These are phyloP conservation scores for Lomographa bimaculata DNA, from an alignment of 2,888 invertebrate genomes.

Conservation along the genomic window DNA sequence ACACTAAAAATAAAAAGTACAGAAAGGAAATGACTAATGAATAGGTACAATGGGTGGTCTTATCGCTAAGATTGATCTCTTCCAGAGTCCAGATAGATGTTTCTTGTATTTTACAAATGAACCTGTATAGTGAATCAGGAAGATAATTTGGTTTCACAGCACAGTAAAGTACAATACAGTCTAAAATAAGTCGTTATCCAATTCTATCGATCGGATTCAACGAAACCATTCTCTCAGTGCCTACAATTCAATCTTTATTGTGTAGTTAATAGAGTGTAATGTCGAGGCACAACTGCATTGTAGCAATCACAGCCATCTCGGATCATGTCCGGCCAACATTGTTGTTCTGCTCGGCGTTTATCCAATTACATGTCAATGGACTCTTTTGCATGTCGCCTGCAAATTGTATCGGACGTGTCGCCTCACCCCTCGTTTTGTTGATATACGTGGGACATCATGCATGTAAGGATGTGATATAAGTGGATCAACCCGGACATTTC, in stretches of 20 bases:
- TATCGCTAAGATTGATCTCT: too few species aligned
- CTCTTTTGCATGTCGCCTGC: constrained; percentile 21
- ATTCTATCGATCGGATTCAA: constrained; percentile 13
- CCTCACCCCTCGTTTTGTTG: background rate
- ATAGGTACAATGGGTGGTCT: too few species aligned
- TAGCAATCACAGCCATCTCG: constrained; percentile 8
- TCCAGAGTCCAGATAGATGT: too few species aligned
- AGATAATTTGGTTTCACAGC: too few species aligned
- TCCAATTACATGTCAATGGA: constrained; percentile 27
- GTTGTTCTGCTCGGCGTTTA: constrained; percentile 24
- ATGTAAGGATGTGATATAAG: background rate
- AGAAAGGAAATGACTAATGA: too few species aligned
- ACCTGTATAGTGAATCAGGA: too few species aligned
- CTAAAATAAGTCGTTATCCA: constrained; percentile 6
- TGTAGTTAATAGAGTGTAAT: constrained; percentile 2
- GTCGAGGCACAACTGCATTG: constrained; percentile 2
- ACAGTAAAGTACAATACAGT: too few species aligned
- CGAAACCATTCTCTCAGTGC: constrained; percentile 5
- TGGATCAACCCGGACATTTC: too few species aligned
- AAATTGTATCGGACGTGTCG: constrained; percentile 16
- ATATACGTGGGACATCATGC: constrained; percentile 14
- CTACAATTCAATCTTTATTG: constrained; percentile 14
- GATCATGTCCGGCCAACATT: constrained; percentile 23
- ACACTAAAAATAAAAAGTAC: too few species aligned
- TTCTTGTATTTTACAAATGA: too few species aligned